phyloP scores from a whole-genome alignment of 2,113 vertebrate species.

The Serinus canaria region DNA sequence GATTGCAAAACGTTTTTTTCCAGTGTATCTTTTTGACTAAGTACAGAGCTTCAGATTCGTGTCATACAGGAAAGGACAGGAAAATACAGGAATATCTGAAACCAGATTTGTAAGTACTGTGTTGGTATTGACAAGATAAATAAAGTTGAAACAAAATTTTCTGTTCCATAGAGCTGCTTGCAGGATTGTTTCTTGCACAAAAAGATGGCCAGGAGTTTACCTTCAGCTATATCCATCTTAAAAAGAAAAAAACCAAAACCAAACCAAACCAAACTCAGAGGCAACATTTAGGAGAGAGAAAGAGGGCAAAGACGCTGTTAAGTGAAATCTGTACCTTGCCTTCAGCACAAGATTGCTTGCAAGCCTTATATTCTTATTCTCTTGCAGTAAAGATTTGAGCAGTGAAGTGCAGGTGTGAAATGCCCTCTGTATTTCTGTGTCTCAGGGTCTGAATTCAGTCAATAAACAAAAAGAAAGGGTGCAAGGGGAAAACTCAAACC shows the following conservation, averaged over 20 bases:
- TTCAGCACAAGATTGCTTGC: neutral
- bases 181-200: neutral
- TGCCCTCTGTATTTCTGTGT: neutral
- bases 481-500: fast-evolving
- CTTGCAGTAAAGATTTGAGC: neutral
- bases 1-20: neutral
- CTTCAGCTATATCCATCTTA: neutral
- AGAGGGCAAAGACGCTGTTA: neutral
- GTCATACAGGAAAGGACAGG: neutral
- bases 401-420: neutral
- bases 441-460: neutral
- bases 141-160: neutral
- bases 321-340: neutral
- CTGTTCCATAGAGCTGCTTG: neutral
- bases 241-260: neutral
- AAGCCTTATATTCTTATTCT: neutral
- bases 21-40: neutral
- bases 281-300: neutral
- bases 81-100: neutral
- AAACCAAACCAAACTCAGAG: neutral
- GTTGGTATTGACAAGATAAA: neutral
- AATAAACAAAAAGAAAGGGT: neutral
- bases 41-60: neutral
- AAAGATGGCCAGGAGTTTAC: neutral
- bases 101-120: neutral